Base-by-base conservation (phyloP, 2,797 vertebrate genomes). In the Ciconia nigra region DNA sequence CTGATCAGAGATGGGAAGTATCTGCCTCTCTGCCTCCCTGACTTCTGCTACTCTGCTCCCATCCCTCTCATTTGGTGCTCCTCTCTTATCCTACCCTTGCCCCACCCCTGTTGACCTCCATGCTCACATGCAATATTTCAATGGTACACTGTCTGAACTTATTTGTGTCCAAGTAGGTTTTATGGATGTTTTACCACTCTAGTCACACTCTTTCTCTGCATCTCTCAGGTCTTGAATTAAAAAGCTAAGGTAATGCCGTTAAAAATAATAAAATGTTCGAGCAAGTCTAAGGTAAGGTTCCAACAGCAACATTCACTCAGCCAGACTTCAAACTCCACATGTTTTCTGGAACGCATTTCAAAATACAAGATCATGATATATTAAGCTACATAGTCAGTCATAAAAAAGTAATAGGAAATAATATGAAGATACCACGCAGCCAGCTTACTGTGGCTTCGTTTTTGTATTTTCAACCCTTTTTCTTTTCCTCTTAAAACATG, bases 261-360 rank as follows among this genome's bases (percentile, higher is more conserved):
- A 86, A 91, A 97, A 95, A 95, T 57, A 92, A 85, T 41, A 80
- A 92, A 93, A 95, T 4, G 3, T n/a, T 86, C n/a, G 13, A 90
- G 66, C 59, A 95, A 89, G 73, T 46, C 81, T 66, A 87, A 95
- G 57, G 76, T 91, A 82, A 93, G 46, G 33, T 86, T 96, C 91
- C 96, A 97, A 94, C 88, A 95, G 84, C 67, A 97, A 95, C 77
- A 95, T 73, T 87, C 67, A 28, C 52, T 83, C 83, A 93, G 85
- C 87, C 91, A 91, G 83, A 51, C 70, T 93, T 90, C 65, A 94
- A 76, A 66, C 44, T 62, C 89, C 62, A 52, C 82, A 54, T 67
- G 61, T 65, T 90, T 95, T 94, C 85, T 91, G 96, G 89, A 96
- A 92, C 2, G 1, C 28, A 51, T 44, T 94, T 96, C 87, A 93